Evolutionary conservation across 2,888 invertebrate species (phyloP).

Genomic region (Latrodectus elegans): DNA sequence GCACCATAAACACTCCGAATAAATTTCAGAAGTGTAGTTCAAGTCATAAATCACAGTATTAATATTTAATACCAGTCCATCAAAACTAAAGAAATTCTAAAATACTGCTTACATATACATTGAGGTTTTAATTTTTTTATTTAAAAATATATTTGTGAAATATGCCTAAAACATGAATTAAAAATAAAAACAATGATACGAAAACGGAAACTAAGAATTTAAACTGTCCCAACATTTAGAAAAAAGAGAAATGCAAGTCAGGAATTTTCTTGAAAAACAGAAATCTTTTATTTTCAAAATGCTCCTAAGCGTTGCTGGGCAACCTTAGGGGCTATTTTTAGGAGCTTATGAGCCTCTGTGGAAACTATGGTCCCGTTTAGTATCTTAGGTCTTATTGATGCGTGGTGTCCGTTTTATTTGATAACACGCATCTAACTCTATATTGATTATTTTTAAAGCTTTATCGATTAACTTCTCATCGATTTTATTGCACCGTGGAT

Average conservation of each 20-base stretch:
- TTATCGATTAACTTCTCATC: not conserved
- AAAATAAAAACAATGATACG: not conserved
- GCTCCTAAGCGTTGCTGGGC: not conserved
- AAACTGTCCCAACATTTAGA: not conserved
- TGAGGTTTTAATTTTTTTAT: no score
- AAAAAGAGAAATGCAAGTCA: not conserved
- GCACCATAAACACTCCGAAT: no score
- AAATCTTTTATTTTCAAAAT: not conserved
- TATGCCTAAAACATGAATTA: no score
- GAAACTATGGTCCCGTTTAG: not conserved
- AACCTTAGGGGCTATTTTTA: constrained; percentile 1
- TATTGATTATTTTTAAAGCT: not conserved
- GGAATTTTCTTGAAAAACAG: not conserved
- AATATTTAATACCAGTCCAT: no score
- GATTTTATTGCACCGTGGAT: not conserved
- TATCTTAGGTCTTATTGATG: not conserved
- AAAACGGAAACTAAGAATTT: not conserved
- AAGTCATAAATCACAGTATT: no score
- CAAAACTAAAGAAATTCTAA: no score
- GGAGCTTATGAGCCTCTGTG: not conserved
- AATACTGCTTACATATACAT: no score
- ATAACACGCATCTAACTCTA: not conserved
- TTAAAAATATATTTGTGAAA: no score
- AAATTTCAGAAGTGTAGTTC: no score
- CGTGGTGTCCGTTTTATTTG: not conserved